Base-by-base conservation (phyloP, 2,888 invertebrate genomes). In the Eupithecia pulchellata region DNA sequence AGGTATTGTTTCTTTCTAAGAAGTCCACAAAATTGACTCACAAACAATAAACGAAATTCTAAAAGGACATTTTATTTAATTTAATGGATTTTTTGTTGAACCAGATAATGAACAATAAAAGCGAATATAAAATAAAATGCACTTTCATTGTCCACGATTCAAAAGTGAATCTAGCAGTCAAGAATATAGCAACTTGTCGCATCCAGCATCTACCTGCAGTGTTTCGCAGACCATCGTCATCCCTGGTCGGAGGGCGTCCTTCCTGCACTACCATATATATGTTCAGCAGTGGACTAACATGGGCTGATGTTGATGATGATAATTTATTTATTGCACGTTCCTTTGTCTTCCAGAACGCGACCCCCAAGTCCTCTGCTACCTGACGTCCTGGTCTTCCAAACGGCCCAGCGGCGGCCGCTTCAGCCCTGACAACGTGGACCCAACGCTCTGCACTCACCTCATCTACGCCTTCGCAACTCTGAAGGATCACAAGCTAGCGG, bases 301-400 rank as follows among this genome's bases (percentile, higher is more conserved):
- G n/a, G n/a, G n/a, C n/a, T n/a, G n/a, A n/a, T n/a, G n/a, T n/a
- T n/a, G n/a, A n/a, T n/a, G n/a, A n/a, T n/a, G n/a, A n/a, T n/a
- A n/a, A n/a, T n/a, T 39, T 39, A 39, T 36, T 36, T 17, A 39
- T n/a, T 27, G 4, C 39, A 55, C n/a, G 0, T 20, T 17, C 9
- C 52, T 68, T 68, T 64, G 69, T 76, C 73, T 78, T 80, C 86
- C 90, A 98, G 98, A 96, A 78, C 97, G 98, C 57, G 96, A 97
- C 64, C 97, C 98, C 0, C 97, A 98, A 92, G 96, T 98, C 4
- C 97, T 99, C 82, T 99, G 99, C 90, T 99, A 99, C 90, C 95
- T 99, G 88, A 99, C 99, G 2, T 99, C 98, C 81, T 99, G 99
- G 99, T 98, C 99, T 0, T 96, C 97, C 74, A 99, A 99, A 89